Evolutionary conservation across 2,797 vertebrate species (phyloP), one percentile per base, ranked within the genome.

Genomic region (Furcifer pardalis): DNA sequence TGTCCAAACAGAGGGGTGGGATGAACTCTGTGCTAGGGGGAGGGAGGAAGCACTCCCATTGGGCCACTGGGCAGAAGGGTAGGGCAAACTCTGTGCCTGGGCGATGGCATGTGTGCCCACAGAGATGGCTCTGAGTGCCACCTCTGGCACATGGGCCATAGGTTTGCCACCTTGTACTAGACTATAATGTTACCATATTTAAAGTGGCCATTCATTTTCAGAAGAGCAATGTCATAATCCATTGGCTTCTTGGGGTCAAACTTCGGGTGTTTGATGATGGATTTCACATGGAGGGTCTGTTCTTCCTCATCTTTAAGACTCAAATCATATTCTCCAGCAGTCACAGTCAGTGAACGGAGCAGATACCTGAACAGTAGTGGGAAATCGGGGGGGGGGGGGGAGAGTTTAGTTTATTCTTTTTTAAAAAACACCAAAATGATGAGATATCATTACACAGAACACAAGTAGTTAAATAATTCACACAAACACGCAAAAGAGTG

Each of bases 151-250:
- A n/a, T n/a, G n/a, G n/a, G n/a, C n/a, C n/a, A n/a, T n/a, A n/a
- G n/a, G n/a, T n/a, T n/a, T n/a, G n/a, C n/a, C n/a, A n/a, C n/a
- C n/a, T 52, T 5, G 42, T 7, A 69, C 52, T 10, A 69, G 65
- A 77, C 12, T 56, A 71, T 46, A 19, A 46, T 44, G 89, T 95
- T 97, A 96, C 97, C 97, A 91, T 98, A 96, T 81, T 9, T 92
- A 85, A 98, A 96, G 85, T 15, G 49, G 60, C 93, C 95, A 40
- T 94, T 90, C 91, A 98, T 88, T 90, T 97, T 95, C 84, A 99
- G 82, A 82, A 98, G 94, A 63, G 97, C 97, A 1, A 98, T 93
- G 81, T 98, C 98, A 46, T 96, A 97, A 91, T 94, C 96, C 96
- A 97, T 96, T 0, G 97, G 97, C 71, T 90, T 93, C 52, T 85